These are phyloP conservation scores for Pogonognathellus flavescens DNA, from an alignment of 1,140 invertebrate genomes.

Conservation along the genomic window DNA sequence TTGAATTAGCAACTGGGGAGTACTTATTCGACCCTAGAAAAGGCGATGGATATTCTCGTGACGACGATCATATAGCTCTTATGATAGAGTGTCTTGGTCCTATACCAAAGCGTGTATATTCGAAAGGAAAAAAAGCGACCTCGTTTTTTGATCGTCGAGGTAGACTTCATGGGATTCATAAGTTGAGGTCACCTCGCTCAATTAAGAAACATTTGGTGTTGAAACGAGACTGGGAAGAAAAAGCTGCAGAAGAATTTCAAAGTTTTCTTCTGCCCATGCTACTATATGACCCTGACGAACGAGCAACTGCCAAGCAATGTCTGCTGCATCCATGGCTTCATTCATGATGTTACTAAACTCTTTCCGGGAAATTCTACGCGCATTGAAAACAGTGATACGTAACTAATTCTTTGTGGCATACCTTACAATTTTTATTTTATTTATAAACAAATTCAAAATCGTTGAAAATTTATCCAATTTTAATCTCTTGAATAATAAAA, in stretches of 20 bases:
- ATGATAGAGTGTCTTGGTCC: conserved; percentile 97
- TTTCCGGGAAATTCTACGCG: neutral
- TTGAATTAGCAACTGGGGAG: conserved; percentile 98
- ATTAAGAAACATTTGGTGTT: conserved; percentile 73
- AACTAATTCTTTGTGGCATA: no score
- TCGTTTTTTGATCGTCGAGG: conserved; percentile 95
- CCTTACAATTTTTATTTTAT: no score
- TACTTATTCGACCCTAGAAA: conserved; percentile 98
- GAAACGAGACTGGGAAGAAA: conserved; percentile 77
- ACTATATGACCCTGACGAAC: conserved; percentile 88
- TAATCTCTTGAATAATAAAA: no score
- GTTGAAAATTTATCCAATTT: no score
- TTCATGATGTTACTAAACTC: neutral
- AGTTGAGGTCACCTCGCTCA: conserved; percentile 90
- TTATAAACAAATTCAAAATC: no score
- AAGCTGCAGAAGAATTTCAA: conserved; percentile 89
- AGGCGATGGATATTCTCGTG: conserved; percentile 83
- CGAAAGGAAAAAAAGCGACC: conserved; percentile 90
- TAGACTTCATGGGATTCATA: conserved; percentile 68
- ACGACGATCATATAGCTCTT: conserved; percentile 98
- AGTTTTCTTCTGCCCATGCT: conserved; percentile 96
- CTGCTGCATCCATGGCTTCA: conserved; percentile 91
- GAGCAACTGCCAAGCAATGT: conserved; percentile 94
- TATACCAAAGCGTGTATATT: conserved; percentile 91
- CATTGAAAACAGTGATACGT: neutral